Base-by-base conservation (phyloP, 2,113 vertebrate species). In the Microcebus griseorufus region DNA sequence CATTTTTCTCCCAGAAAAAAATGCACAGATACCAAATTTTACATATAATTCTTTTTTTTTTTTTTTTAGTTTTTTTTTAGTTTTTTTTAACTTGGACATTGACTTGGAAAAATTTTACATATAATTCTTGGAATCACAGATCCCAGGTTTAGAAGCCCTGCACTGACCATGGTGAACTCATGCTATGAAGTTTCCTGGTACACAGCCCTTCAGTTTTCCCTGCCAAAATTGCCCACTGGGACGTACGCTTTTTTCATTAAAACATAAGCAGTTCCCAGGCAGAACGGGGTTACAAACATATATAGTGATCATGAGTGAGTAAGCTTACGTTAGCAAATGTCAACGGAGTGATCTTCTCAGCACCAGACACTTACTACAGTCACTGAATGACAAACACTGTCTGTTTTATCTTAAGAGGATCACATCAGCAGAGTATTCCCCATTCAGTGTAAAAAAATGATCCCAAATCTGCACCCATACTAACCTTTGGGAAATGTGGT, bases 91-190 rank as follows among this genome's bases (percentile, higher is more conserved):
- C n/a, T n/a, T n/a, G n/a, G n/a, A n/a, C n/a, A n/a, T n/a, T n/a
- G n/a, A n/a, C n/a, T n/a, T n/a, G n/a, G n/a, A n/a, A n/a, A 87
- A 65, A 72, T 60, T 76, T 78, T 90, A 58, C 51, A 65, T 42
- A 37, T 53, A 67, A 69, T 85, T 93, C 42, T 84, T 80, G 37
- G 55, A 10, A 85, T 88, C 64, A 88, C 48, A 22, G 48, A 69
- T 76, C 53, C n/a, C 53, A 93, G n/a, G 6, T 83, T 91, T 70
- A 81, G 62, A 97, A 97, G 42, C 34, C 18, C 25, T 73, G 42
- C 4, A 82, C 22, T 18, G 29, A 86, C 20, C 83, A 9, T 29
- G 82, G 16, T 65, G 45, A 87, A 70, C 39, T 93, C 37, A 87
- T 42, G 48, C 45, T 73, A 22, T 79, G 32, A 94, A 65, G 67